Evolutionary conservation across 2,113 vertebrate species (phyloP).

Genomic region (Mormyrus iriodes): DNA sequence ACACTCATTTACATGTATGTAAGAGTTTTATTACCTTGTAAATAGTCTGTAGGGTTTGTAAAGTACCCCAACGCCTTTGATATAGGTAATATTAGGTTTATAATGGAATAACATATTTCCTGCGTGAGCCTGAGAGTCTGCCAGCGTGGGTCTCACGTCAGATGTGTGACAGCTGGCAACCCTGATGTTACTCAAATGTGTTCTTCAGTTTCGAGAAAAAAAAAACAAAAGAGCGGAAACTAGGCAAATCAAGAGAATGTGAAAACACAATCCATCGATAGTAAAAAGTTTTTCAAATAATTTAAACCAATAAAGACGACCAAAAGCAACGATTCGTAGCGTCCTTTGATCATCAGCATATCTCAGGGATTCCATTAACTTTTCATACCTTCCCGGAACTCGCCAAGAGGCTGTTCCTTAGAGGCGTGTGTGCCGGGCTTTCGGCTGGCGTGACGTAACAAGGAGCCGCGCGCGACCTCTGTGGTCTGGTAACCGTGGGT

Average conservation of each 20-base stretch:
- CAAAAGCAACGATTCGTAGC: neutral
- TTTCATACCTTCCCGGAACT: neutral
- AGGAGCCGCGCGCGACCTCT: neutral
- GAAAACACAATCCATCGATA: neutral
- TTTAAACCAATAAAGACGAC: neutral
- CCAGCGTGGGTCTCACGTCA: neutral
- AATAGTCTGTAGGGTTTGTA: neutral
- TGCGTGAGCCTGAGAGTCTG: neutral
- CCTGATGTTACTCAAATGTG: neutral
- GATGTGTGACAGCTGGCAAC: neutral
- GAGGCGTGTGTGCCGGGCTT: neutral
- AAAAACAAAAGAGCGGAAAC: neutral
- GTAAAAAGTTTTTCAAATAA: neutral
- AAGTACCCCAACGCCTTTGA: neutral
- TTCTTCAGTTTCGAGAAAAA: neutral
- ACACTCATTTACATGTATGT: neutral
- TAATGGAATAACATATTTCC: neutral
- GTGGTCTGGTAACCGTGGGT: no score
- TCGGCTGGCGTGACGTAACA: neutral
- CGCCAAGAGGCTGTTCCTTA: neutral
- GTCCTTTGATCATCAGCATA: neutral
- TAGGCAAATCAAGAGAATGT: neutral
- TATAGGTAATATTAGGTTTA: neutral
- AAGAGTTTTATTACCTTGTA: neutral
- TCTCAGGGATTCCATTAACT: neutral